These are phyloP conservation scores for Ascaphus truei DNA, from an alignment of 2,113 vertebrate genomes.

Conservation along the genomic window DNA sequence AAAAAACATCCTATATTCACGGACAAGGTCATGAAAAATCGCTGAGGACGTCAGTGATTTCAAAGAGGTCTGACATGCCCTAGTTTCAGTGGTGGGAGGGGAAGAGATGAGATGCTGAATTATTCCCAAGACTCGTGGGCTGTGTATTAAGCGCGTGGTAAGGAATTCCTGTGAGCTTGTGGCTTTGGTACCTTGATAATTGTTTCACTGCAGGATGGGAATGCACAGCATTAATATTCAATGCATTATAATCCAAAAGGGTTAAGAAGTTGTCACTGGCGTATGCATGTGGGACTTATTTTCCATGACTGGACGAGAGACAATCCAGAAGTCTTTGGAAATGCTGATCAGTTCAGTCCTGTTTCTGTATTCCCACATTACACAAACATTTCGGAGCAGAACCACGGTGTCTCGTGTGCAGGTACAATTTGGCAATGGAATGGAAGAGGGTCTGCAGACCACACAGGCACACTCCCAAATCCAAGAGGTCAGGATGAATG, in stretches of 20 bases:
- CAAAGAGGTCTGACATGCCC: neutral
- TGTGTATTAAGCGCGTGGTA: neutral
- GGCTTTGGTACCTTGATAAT: neutral
- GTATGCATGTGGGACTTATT: neutral
- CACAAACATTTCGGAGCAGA: too few relatives aligned
- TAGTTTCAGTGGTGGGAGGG: neutral
- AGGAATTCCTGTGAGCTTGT: neutral
- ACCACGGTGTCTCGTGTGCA: too few relatives aligned
- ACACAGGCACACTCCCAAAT: too few relatives aligned
- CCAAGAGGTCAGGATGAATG: too few relatives aligned
- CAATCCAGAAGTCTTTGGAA: neutral
- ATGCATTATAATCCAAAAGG: neutral
- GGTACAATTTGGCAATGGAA: too few relatives aligned
- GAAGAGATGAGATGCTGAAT: neutral
- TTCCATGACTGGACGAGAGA: neutral
- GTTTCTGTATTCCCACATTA: too few relatives aligned
- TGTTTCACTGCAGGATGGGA: neutral
- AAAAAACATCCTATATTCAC: neutral
- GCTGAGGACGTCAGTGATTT: neutral
- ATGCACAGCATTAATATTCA: neutral
- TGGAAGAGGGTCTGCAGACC: too few relatives aligned
- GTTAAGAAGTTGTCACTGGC: neutral
- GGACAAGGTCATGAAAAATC: slow-evolving; percentile 14
- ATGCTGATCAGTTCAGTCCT: too few relatives aligned
- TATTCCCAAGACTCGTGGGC: neutral